Evolutionary conservation across 2,113 vertebrate species (phyloP), one percentile per base, ranked within the genome.

Genomic region (Petromus typicus): DNA sequence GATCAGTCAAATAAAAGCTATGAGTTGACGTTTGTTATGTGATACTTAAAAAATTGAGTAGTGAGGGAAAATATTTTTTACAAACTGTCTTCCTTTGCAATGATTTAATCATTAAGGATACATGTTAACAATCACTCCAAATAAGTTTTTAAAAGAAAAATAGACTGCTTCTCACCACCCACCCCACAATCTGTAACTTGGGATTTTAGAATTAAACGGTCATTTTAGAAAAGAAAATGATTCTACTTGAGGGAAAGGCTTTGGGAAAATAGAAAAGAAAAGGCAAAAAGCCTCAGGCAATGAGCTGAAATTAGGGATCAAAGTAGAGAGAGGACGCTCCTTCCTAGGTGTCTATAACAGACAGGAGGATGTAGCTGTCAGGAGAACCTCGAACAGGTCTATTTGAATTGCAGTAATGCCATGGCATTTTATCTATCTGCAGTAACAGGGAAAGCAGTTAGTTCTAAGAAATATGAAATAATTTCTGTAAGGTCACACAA

Each of bases 1-100:
- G 94, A 97, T 98, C 93, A 97, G 81, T 93, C 51, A n/a, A 97
- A 98, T 97, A 95, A 97, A 97, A 97, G 93, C 96, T 97, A 90
- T 96, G 90, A 97, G 86, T 79, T 96, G 95, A 95, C 94, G 67
- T 96, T 88, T 59, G 22, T 59, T 94, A 17, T 75, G 37, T 80
- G 48, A 10, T 10, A 84, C 87, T 75, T 40, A 9, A 93, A 96
- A 91, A 75, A 93, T 30, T 73, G 12, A 96, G 43, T 92, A 94
- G 85, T 56, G 90, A 61, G 78, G 95, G 56, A 92, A 95, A 97
- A 87, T 18, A 96, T 93, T 97, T 97, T 97, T 91, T 82, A 71
- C 90, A 51, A 95, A 96, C 90, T 91, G 89, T 75, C 85, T 17
- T 3, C 95, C 96, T 0, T 5, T 91, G 94, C 92, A 91, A 96